Base-by-base conservation (phyloP, 2,888 invertebrate genomes). In the Drosophila niveifrons region DNA sequence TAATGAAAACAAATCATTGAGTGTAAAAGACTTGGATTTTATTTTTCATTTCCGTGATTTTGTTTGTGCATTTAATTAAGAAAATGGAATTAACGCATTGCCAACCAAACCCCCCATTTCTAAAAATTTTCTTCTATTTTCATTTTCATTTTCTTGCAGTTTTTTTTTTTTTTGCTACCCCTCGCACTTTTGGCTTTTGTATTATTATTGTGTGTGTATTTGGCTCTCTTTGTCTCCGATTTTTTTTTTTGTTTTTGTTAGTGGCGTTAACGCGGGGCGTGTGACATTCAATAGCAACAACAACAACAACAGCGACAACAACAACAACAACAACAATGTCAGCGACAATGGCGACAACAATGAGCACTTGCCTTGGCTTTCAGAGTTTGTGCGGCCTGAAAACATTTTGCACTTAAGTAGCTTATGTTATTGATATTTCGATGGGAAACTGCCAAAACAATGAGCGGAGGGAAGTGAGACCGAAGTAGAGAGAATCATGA, bases 1-100 rank as follows among this genome's bases (percentile, higher is more conserved):
- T 90, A 88, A 90, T 91, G 90, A 90, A 90, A 91, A 90, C 90
- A 91, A 90, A 90, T 90, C 91, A 90, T 90, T 89, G 91, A 91
- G 90, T 91, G 90, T 90, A 90, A 90, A 90, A 86, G 86, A 87
- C 84, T 86, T 81, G 88, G 90, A 90, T 90, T 88, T 87, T 90
- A 89, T 89, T 90, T 90, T 90, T 88, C 90, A 90, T 90, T 90
- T 90, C 90, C 88, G 90, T 83, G 90, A 90, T 90, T 88, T 88
- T 84, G 83, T 90, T 90, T 91, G 89, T 89, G 84, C 88, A 89
- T 91, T 90, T 91, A 90, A 90, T 90, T 90, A 90, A 88, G 89
- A 88, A 90, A 90, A 90, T 90, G 90, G 90, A 89, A 91, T 90
- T 90, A 90, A 90, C 87, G 82, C 86, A 90, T 90, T 90, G 56